Conservation (phyloP, 2,113 vertebrate species). For the Pollachius pollachius region DNA sequence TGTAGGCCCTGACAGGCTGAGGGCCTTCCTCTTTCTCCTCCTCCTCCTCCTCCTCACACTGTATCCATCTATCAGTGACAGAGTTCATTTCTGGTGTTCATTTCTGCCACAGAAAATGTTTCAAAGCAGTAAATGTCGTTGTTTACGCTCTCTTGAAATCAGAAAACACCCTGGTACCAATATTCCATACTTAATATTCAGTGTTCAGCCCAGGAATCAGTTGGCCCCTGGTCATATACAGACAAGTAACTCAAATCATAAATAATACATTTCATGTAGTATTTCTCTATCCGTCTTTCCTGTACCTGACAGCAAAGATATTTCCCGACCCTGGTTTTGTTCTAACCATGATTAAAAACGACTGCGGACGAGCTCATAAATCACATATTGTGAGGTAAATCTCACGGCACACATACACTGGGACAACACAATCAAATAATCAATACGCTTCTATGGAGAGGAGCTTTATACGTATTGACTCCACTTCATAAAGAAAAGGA, state of each 20-base stretch:
- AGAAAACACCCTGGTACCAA: no score
- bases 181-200: no score
- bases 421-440: not conserved
- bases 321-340: not conserved
- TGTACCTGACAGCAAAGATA: not conserved
- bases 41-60: not conserved
- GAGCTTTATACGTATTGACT: not conserved
- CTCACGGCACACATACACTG: not conserved
- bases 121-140: no score
- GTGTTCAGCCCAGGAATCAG: no score
- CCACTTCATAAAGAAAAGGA: constrained; percentile 2
- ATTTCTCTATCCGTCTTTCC: no score
- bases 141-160: no score
- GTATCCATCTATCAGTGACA: not conserved
- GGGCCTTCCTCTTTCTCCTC: not conserved
- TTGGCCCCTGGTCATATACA: no score
- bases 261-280: no score
- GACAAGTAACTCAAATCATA: not conserved
- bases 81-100: not conserved
- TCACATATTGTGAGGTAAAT: not conserved
- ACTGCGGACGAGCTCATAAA: not conserved
- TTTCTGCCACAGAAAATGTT: not conserved
- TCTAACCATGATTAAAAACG: not conserved
- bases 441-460: not conserved
- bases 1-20: not conserved